Conservation (phyloP, 2,797 vertebrate species). For the Anas acuta region DNA sequence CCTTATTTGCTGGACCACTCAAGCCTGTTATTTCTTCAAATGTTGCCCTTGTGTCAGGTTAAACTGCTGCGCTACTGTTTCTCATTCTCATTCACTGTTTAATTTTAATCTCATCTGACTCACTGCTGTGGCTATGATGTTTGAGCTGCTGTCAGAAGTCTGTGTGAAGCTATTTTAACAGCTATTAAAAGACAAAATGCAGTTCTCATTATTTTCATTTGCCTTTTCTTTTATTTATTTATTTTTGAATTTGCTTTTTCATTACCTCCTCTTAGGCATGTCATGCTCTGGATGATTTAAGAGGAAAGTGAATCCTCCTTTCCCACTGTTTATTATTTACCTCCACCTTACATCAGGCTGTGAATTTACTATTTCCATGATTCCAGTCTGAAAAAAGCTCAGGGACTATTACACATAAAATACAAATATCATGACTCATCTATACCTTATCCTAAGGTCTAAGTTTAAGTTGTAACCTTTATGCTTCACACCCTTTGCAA, state of each 20-base stretch:
- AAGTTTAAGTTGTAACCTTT: not conserved
- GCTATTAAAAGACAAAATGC: not conserved
- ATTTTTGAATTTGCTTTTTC: not conserved
- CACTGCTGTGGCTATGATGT: not conserved
- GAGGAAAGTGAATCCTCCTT: not conserved
- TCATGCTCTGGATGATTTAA: not conserved
- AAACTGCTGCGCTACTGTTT: not conserved
- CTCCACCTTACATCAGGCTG: not conserved
- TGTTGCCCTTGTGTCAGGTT: not conserved
- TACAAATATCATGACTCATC: not conserved
- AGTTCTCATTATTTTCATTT: not conserved
- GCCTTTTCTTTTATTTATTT: not conserved
- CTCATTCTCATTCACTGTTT: conserved; percentile 8
- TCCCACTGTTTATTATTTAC: not conserved
- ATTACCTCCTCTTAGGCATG: not conserved
- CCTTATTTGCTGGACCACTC: not conserved
- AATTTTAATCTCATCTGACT: conserved; percentile 42
- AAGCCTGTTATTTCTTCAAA: not conserved
- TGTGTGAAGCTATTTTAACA: not conserved
- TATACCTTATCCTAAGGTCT: not conserved
- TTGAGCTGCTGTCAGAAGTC: not conserved
- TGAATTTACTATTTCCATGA: not conserved
- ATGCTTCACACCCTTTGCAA: not conserved
- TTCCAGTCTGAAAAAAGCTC: not conserved
- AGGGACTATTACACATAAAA: not conserved